These are phyloP conservation scores for Watsonalla cultraria DNA, from an alignment of 2,888 invertebrate species.

Conservation along the genomic window DNA sequence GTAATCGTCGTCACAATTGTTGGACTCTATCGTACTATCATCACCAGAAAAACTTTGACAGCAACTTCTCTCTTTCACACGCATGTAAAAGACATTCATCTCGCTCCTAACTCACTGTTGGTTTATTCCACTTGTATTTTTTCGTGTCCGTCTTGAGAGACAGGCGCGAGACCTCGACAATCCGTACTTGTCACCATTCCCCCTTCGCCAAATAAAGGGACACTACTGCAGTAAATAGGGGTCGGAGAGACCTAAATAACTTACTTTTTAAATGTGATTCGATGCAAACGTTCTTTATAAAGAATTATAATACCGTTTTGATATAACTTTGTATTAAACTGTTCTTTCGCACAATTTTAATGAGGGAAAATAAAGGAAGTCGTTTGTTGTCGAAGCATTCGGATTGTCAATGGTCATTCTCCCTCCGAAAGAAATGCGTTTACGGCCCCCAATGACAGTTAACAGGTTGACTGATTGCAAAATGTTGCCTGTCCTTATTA, in stretches of 20 bases:
- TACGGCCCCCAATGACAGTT: slow-evolving; percentile 36
- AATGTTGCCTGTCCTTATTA: slow-evolving; percentile 33
- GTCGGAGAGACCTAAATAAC: slow-evolving; percentile 6
- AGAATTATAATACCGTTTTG: slow-evolving; percentile 38
- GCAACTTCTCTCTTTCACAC: slow-evolving; percentile 31
- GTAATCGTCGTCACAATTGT: slow-evolving; percentile 61
- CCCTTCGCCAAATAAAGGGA: slow-evolving; percentile 58
- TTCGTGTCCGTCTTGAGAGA: slow-evolving; percentile 47
- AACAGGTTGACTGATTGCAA: slow-evolving; percentile 44
- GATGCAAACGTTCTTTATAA: slow-evolving; percentile 24
- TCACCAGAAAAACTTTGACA: slow-evolving; percentile 39
- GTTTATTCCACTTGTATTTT: slow-evolving; percentile 45
- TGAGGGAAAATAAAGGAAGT: slow-evolving; percentile 50
- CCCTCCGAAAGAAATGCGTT: slow-evolving; percentile 41
- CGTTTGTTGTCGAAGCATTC: slow-evolving; percentile 40
- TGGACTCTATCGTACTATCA: slow-evolving; percentile 45
- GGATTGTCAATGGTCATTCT: slow-evolving; percentile 36
- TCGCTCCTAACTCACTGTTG: slow-evolving; percentile 35
- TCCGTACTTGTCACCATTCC: slow-evolving; percentile 54
- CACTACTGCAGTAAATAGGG: slow-evolving; percentile 24
- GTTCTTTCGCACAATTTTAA: slow-evolving; percentile 35
- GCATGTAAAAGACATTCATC: slow-evolving; percentile 15
- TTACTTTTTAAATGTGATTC: slow-evolving; percentile 35
- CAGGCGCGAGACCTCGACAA: slow-evolving; percentile 39
- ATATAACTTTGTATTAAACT: slow-evolving; percentile 41